Evolutionary conservation across 2,888 invertebrate species (phyloP), one percentile per base, ranked within the genome.

Genomic region (Dryobotodes eremita): DNA sequence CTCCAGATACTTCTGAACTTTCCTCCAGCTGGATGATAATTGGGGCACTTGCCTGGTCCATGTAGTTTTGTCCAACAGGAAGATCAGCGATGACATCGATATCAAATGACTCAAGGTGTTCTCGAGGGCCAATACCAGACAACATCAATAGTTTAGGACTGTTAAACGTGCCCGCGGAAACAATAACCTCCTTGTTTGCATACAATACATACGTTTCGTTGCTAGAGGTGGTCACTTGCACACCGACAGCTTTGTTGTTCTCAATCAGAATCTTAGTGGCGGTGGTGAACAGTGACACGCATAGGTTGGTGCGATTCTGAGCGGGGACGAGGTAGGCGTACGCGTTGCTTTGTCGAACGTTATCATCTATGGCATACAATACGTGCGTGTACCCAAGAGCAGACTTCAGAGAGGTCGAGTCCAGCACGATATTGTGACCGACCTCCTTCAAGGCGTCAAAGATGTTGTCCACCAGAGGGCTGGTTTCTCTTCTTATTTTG

Each of bases 31-130:
- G 80, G 46, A 75, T 77, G 0, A 75, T n/a, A 1, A 83, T 42
- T 46, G 71, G 53, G 0, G 11, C 53, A 62, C 23, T 17, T 46
- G 31, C 26, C 13, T 86, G 84, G 10, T 86, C 86, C 74, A 72
- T 69, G 7, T 75, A 79, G n/a, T 79, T 82, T n/a, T 82, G 20
- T 23, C 86, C 86, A 1, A 86, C 86, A 10, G 86, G 86, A 3
- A 82, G 70, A 69, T 86, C 75, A 55, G 71, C 86, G 6, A 84
- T 26, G 10, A 82, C 84, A 2, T 80, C 46, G 1, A 86, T 86
- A 6, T 13, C 73, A 1, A 84, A 46, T 5, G 77, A 74, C 20
- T 84, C 50, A 2, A 86, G 76, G 15, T 86, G 80, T 17, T 61
- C 4, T 50, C 15, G 3, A 17, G 82, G 82, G 0, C 86, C 86